Evolutionary conservation across 2,888 invertebrate genomes (phyloP), one percentile per base, ranked within the genome.

Genomic region (Syrphus vitripennis): DNA sequence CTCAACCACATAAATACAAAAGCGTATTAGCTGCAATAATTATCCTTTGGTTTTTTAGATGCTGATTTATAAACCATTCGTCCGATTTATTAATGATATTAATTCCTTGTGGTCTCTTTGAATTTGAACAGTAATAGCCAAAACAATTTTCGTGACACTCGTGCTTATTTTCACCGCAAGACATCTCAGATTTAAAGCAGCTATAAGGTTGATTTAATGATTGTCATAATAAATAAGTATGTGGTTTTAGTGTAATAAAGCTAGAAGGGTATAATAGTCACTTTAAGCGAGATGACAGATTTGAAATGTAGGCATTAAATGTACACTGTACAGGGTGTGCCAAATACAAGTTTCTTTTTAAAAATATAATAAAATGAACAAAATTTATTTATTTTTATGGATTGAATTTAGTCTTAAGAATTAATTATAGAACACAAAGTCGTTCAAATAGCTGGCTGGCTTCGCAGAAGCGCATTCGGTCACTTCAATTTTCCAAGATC

Each of bases 201-300:
- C n/a, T 26, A 19, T 4, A 10, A 50, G 26, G 26, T 72, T 63
- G 69, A 84, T 77, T 84, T 81, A 81, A 72, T 86, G 77, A 72
- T 81, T 77, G 48, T 31, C 45, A n/a, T n/a, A n/a, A n/a, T n/a
- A n/a, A n/a, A n/a, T n/a, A 24, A 72, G 69, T 48, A 48, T 69
- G 72, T n/a, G 76, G 80, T 72, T 53, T 19, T 34, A 50, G 48
- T 75, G n/a, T 10, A 50, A 61, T 24, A 9, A 19, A n/a, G 21
- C 10, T 10, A 19, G 16, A 53, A 14, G n/a, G 3, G 50, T 26
- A 50, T 50, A 7, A 24, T n/a, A n/a, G 29, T n/a, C n/a, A n/a
- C n/a, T n/a, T n/a, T n/a, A n/a, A 16, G 5, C 1, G 42, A 6
- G 14, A 3, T 14, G 31, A 0, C 12, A 24, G 7, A 6, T 24